Base-by-base conservation (phyloP, 2,113 vertebrate species). In the Ptychochromis oligacanthus region DNA sequence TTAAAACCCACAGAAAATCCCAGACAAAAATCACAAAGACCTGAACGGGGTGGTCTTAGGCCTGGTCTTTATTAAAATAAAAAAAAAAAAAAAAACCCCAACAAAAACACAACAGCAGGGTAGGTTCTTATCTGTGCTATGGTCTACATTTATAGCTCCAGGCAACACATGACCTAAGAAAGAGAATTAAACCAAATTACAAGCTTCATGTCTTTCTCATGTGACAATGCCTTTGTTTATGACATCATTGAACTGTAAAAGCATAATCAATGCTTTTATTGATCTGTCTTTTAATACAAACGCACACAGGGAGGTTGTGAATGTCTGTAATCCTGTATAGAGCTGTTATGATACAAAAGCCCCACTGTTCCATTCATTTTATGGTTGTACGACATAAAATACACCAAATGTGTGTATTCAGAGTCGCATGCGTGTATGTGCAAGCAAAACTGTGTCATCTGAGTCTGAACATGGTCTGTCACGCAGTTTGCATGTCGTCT, bases 81-180 rank as follows among this genome's bases (percentile, higher is more conserved):
- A 67, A 67, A 17, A 7, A 40, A 49, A 54, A 10, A 43, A 70
- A 49, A 14, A 14, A 46, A 34, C 34, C 4, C 3, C n/a, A n/a
- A n/a, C n/a, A n/a, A n/a, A n/a, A n/a, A 5, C n/a, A 74, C 7
- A 64, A 14, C 54, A 26, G 8, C 22, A 26, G 26, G 46, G 3
- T 67, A 72, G 26, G 31, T 72, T 52, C 22, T 62, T 22, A n/a
- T 82, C 13, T 79, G 12, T 57, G 70, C 40, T 52, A 46, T 55
- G 17, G 64, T 52, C 81, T 54, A 46, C 20, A 58, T 77, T 70
- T 81, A 54, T 60, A 83, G 65, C 80, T 83, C 10, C 7, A n/a
- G 28, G 17, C 34, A 80, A 18, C 43, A 72, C 4, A 75, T n/a
- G 2, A 36, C 7, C 36, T 61, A 20, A 46, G 20, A 22, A 52